phyloP scores from a whole-genome alignment of 2,888 invertebrate species.

The Noctuana brunneofusca region DNA sequence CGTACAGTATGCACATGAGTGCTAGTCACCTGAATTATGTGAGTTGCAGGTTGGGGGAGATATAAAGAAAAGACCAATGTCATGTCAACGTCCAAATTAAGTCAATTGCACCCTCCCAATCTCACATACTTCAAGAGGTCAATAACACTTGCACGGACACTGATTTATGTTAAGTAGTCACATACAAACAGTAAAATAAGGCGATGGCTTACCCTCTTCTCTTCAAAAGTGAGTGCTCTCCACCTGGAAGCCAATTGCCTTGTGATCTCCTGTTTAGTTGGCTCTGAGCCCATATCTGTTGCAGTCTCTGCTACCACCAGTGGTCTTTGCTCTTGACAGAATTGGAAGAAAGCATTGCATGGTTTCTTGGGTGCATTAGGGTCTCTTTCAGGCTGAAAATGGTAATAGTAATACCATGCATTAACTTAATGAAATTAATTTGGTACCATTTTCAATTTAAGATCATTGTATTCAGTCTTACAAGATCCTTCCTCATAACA shows the following conservation, averaged over 20 bases:
- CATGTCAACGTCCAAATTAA: no score
- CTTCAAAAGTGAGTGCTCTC: slow-evolving; percentile 86
- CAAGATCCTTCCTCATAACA: no score
- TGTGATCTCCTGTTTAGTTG: slow-evolving; percentile 89
- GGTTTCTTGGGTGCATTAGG: slow-evolving; percentile 91
- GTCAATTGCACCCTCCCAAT: no score
- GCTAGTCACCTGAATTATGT: no score
- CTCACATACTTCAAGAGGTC: no score
- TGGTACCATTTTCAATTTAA: no score
- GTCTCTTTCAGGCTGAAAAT: slow-evolving; percentile 79
- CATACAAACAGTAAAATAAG: not conserved
- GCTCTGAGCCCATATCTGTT: slow-evolving; percentile 85
- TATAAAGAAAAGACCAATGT: no score
- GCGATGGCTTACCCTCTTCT: slow-evolving; percentile 85
- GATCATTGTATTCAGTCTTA: no score
- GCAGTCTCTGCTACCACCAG: slow-evolving; percentile 86
- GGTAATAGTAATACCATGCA: not conserved
- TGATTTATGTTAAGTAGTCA: no score
- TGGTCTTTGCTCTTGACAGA: slow-evolving; percentile 91
- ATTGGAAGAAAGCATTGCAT: slow-evolving; percentile 91
- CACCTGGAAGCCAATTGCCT: slow-evolving; percentile 88
- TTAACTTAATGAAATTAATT: not conserved
- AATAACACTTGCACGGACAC: no score
- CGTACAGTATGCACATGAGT: no score
- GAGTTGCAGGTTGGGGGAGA: no score